Conservation (phyloP, 1,140 invertebrate genomes). For the Tetranychus urticae region DNA sequence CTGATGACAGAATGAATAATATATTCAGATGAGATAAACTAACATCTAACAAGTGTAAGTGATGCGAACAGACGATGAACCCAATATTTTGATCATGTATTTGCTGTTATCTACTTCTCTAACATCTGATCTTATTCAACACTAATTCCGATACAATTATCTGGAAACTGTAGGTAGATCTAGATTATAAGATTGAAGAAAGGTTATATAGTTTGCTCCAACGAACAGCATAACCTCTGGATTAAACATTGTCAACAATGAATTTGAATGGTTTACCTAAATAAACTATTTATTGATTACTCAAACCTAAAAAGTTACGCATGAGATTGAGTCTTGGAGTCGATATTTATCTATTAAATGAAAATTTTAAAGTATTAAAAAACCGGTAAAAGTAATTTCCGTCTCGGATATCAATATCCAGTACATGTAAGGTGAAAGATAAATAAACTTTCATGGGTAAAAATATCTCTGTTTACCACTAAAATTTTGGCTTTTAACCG, state of each 20-base stretch:
- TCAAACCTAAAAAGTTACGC: neutral
- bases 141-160: conserved; percentile 42
- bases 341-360: no score
- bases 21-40: conserved; percentile 5
- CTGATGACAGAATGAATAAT: conserved; percentile 57
- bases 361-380: no score
- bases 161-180: conserved; percentile 17
- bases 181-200: neutral
- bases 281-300: conserved; percentile 37
- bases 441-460: no score
- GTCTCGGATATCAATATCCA: no score
- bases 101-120: conserved; percentile 73
- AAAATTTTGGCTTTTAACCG: no score
- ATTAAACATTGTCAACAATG: conserved; percentile 67
- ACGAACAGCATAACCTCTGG: conserved; percentile 36
- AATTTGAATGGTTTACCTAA: conserved; percentile 67
- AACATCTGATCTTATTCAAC: conserved; percentile 31
- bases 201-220: conserved; percentile 32
- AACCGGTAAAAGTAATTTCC: no score
- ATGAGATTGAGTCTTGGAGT: no score
- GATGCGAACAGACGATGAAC: conserved; percentile 27
- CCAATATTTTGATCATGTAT: conserved; percentile 62
- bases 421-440: no score
- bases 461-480: no score
- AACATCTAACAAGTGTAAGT: neutral